Evolutionary conservation across 2,113 vertebrate species (phyloP).

Genomic region (Oplegnathus fasciatus): DNA sequence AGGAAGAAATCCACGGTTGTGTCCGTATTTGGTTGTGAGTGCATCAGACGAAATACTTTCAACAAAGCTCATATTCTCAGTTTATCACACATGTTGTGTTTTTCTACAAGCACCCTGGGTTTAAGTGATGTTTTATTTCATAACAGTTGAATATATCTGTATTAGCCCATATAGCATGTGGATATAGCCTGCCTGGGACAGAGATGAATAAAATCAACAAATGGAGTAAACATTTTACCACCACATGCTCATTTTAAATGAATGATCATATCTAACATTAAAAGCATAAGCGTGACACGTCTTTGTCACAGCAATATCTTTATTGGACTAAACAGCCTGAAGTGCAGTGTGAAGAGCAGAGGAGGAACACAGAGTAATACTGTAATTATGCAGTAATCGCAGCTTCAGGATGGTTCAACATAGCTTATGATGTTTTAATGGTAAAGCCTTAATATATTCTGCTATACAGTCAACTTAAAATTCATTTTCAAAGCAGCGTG

Average conservation of each 20-base stretch:
- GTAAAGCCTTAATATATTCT: too few species aligned
- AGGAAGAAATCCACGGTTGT: not conserved
- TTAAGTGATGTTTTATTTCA: not conserved
- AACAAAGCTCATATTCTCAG: not conserved
- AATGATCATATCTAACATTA: not conserved
- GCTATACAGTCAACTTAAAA: not conserved
- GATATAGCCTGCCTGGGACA: not conserved
- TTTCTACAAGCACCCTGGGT: not conserved
- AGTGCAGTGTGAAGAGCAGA: not conserved
- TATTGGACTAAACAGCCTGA: not conserved
- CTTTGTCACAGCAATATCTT: not conserved
- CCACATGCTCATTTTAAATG: not conserved
- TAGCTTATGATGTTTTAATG: not conserved
- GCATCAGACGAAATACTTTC: too few species aligned
- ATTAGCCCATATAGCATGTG: not conserved
- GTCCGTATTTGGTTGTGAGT: not conserved
- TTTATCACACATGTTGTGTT: too few species aligned
- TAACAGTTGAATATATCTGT: not conserved
- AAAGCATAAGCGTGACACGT: not conserved
- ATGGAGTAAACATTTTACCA: not conserved
- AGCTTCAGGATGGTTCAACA: not conserved
- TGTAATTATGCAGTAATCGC: not conserved
- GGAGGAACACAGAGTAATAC: not conserved
- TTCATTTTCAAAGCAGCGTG: not conserved
- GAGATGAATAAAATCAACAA: not conserved